These are phyloP conservation scores for Typhlichthys subterraneus DNA, from an alignment of 2,797 vertebrate species.

Conservation along the genomic window DNA sequence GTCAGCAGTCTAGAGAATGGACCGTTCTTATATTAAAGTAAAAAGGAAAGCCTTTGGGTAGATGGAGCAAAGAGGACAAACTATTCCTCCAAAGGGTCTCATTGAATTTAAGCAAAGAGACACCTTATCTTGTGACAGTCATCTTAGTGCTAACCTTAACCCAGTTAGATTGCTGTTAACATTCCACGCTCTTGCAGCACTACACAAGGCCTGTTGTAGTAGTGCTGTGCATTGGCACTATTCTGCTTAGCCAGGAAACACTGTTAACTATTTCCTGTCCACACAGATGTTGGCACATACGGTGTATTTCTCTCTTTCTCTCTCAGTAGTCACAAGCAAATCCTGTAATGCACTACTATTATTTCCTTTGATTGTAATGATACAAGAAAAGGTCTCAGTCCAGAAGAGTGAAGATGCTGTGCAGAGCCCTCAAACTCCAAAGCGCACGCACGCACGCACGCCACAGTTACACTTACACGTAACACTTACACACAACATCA, in stretches of 20 bases:
- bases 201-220: constrained; percentile 56
- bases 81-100: constrained; percentile 28
- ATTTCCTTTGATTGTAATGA: background rate
- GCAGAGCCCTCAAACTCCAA: too few species aligned
- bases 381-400: too few species aligned
- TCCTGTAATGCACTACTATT: background rate
- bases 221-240: constrained; percentile 64
- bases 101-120: constrained; percentile 58
- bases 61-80: constrained; percentile 28
- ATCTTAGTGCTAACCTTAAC: constrained; percentile 56
- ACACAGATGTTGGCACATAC: background rate
- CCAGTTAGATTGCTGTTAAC: constrained; percentile 47
- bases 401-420: too few species aligned
- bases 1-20: background rate
- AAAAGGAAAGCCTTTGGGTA: background rate
- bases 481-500: background rate
- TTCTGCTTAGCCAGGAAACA: constrained; percentile 47
- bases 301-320: background rate
- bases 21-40: too few species aligned
- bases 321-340: background rate
- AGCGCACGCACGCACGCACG: background rate
- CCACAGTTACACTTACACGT: background rate
- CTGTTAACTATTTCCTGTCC: constrained; percentile 27
- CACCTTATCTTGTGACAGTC: constrained; percentile 69
- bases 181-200: constrained; percentile 16